Evolutionary conservation across 2,888 invertebrate species (phyloP).

Genomic region (Augochlorella aurata): DNA sequence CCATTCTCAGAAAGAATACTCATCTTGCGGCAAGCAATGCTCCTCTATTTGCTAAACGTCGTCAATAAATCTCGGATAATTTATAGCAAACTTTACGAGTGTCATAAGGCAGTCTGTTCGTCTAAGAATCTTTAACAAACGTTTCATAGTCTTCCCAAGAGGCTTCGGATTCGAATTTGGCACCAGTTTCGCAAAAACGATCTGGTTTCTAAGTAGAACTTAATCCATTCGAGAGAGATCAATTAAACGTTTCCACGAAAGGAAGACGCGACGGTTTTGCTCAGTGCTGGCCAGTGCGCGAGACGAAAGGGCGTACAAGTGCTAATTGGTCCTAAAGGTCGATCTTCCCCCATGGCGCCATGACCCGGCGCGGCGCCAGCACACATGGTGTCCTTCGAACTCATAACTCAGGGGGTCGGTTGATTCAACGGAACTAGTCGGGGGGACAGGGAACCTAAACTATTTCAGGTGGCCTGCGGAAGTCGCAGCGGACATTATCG

Average conservation of each 20-base stretch:
- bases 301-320: slow-evolving; percentile 66
- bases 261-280: slow-evolving; percentile 18
- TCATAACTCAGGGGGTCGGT: slow-evolving; percentile 71
- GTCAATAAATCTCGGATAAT: too few relatives aligned
- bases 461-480: slow-evolving; percentile 72
- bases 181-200: background rate
- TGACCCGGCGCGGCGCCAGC: slow-evolving; percentile 71
- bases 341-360: slow-evolving; percentile 72
- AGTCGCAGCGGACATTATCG: slow-evolving; percentile 61
- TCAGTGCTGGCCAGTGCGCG: slow-evolving; percentile 1
- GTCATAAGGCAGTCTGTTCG: too few relatives aligned
- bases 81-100: too few relatives aligned
- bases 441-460: slow-evolving; percentile 64
- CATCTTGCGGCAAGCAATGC: too few relatives aligned
- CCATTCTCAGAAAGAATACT: too few relatives aligned
- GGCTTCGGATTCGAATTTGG: too few relatives aligned
- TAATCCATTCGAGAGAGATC: slow-evolving; percentile 10
- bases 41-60: too few relatives aligned
- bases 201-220: background rate
- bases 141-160: too few relatives aligned
- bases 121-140: too few relatives aligned
- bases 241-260: slow-evolving; percentile 51
- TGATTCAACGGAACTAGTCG: slow-evolving; percentile 60
- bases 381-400: slow-evolving; percentile 67
- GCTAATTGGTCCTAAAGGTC: slow-evolving; percentile 77